A percentile compares a stretch with the other conserved stretches of the same genome.
phyloP scores from a whole-genome alignment of 1,140 invertebrate genomes.

The Diuraphis noxia region DNA sequence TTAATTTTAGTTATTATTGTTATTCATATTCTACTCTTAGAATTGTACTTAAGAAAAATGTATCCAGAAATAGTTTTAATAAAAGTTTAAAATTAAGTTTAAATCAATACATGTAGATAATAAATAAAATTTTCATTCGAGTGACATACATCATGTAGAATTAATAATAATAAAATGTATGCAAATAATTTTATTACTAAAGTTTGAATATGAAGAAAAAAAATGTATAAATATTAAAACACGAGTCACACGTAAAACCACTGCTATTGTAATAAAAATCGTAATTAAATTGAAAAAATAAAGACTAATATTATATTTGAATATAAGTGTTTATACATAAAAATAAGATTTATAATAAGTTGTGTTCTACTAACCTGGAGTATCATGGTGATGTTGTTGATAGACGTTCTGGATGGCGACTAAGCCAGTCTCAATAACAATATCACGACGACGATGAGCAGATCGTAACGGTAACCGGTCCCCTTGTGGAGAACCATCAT shows the following conservation, averaged over 20 bases:
- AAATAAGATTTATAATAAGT: not conserved
- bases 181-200: not conserved
- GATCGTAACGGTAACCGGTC: constrained; percentile 21
- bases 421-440: not conserved
- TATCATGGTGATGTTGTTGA: constrained; percentile 28
- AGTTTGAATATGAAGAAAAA: not conserved
- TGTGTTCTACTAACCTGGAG: constrained; percentile 17
- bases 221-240: not conserved
- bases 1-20: not conserved
- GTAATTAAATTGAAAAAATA: not conserved
- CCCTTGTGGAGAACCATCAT: not conserved
- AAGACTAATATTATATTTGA: not conserved
- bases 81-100: not conserved
- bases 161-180: not conserved
- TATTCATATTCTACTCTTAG: not conserved
- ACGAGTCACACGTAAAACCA: not conserved
- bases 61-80: not conserved
- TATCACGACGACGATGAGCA: constrained; percentile 19
- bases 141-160: not conserved
- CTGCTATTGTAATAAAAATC: not conserved
- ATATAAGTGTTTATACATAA: not conserved
- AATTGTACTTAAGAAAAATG: not conserved
- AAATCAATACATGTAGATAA: not conserved
- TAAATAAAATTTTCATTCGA: not conserved
- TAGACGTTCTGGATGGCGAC: constrained; percentile 29